Evolutionary conservation across 1,140 invertebrate genomes (phyloP), one percentile per base, ranked within the genome.

Genomic region (Parapsyche elsis): DNA sequence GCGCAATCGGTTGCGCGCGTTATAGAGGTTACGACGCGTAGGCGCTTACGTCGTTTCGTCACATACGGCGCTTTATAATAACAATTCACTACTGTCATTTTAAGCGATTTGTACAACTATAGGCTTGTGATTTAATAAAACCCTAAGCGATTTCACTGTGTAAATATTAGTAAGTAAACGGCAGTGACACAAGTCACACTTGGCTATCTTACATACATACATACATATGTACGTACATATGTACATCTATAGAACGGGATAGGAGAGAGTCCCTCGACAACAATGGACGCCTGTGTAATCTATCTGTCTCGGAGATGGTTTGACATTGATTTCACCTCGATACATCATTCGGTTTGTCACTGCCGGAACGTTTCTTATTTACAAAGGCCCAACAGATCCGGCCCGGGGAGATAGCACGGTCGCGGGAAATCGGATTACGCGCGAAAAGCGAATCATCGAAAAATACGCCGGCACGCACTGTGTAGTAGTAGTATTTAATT

Each of bases 321-420:
- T 80, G 79, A 80, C 79, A 76, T 80, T 80, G 79, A 80, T 80
- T 80, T 70, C 79, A 70, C 73, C 49, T 80, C 79, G 79, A 80
- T 80, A 80, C 79, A 80, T 80, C 79, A 80, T 80, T 80, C 79
- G 57, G 71, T 64, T 80, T 80, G 79, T 80, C 79, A 80, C 57
- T 24, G 75, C 9, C 9, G 75, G 24, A 64, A 26, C 24, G n/a
- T 64, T 77, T 46, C 30, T 77, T 46, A 67, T 30, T 30, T 67
- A 24, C 57, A 64, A 24, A 77, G 59, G 59, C 24, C 26, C 24
- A 5, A 9, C 45, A 24, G 75, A 77, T 77, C 75, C 71, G 9
- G 30, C 24, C 9, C 10, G n/a, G 46, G n/a, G 1, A 59, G 74
- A 76, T 76, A 76, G 45, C 16, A n/a, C 10, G 21, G 64, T n/a